Evolutionary conservation across 2,797 vertebrate genomes (phyloP).

Genomic region (Cyprinella venusta): DNA sequence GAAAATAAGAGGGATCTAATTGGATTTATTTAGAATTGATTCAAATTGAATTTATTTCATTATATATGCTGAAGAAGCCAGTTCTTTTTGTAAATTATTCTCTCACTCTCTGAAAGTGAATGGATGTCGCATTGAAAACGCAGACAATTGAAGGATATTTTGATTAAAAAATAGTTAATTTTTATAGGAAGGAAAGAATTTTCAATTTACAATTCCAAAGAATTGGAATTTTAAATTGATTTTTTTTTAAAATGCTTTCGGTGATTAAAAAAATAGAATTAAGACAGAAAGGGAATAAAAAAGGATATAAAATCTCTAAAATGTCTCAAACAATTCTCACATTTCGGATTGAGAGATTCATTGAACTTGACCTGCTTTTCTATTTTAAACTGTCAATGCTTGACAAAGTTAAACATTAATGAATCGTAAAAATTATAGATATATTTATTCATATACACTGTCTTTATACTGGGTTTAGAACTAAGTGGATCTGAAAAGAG

Average conservation of each 20-base stretch:
- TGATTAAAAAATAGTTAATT: neutral
- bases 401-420: conserved; percentile 4
- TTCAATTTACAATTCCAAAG: too few relatives aligned
- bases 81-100: neutral
- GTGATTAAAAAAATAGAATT: neutral
- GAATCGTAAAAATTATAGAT: neutral
- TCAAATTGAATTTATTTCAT: too few relatives aligned
- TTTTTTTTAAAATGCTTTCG: neutral
- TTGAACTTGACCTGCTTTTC: neutral
- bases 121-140: conserved; percentile 6
- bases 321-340: neutral
- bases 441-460: neutral
- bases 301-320: neutral
- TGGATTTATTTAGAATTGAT: neutral
- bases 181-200: neutral
- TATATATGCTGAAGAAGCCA: neutral
- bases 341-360: neutral
- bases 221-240: too few relatives aligned
- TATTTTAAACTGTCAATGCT: conserved; percentile 4
- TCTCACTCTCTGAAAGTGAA: neutral
- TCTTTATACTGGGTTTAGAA: neutral
- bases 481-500: conserved; percentile 31
- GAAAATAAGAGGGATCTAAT: neutral
- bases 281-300: neutral
- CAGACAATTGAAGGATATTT: neutral